Percentiles rank a stretch among this genome's conserved stretches.
phyloP scores from a whole-genome alignment of 2,888 invertebrate genomes.

The Caenorhabditis auriculariae region DNA sequence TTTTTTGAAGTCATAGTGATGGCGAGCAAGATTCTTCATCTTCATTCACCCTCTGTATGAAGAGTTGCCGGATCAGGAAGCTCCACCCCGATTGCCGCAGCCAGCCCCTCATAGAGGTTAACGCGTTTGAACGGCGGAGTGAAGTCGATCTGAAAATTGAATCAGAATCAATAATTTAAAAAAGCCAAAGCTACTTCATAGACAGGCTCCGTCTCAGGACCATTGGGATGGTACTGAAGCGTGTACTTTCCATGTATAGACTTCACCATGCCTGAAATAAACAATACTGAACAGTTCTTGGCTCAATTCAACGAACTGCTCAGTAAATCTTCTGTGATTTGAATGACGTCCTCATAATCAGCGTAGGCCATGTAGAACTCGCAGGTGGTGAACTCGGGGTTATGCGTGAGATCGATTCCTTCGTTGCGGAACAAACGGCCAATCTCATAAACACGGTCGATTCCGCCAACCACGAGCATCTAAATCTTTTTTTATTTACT shows the following conservation, averaged over 20 bases:
- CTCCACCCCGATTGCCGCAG: constrained; percentile 73
- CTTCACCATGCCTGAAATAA: constrained; percentile 80
- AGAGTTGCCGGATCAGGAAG: constrained; percentile 66
- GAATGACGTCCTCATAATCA: constrained; percentile 92
- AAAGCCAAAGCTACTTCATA: constrained; percentile 63
- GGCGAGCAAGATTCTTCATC: too few relatives aligned
- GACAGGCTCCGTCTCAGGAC: constrained; percentile 77
- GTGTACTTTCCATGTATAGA: constrained; percentile 87
- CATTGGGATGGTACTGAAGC: constrained; percentile 82
- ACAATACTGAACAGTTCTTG: neutral
- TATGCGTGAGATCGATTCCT: constrained; percentile 97
- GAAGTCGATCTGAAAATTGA: constrained; percentile 78
- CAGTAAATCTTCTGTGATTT: constrained; percentile 85
- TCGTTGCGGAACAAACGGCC: constrained; percentile 93
- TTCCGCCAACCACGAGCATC: constrained; percentile 95
- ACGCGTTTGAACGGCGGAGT: constrained; percentile 93
- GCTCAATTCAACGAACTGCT: constrained; percentile 14
- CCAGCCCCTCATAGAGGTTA: constrained; percentile 86
- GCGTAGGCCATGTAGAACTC: constrained; percentile 99
- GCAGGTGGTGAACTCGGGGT: constrained; percentile 98
- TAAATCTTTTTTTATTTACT: constrained; percentile 54
- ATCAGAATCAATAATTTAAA: too few relatives aligned
- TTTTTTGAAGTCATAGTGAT: too few relatives aligned
- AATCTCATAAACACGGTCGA: constrained; percentile 82
- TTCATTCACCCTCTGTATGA: constrained; percentile 63